Base-by-base conservation (phyloP, 2,888 invertebrate genomes). In the Cerastoderma edule region DNA sequence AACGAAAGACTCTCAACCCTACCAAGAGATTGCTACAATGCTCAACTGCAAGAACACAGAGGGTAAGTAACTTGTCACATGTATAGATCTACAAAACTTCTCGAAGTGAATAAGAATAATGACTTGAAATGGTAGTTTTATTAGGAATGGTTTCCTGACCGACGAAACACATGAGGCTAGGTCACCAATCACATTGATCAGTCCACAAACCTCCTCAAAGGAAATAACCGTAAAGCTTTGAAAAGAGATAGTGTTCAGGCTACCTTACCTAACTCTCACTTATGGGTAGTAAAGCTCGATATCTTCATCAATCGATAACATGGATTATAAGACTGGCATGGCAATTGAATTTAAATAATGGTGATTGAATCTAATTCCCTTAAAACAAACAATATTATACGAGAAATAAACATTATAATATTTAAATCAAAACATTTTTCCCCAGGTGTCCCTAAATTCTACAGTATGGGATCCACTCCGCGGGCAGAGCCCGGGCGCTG, bases 401-500 rank as follows among this genome's bases (percentile, higher is more conserved):
- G 39, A 39, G 8, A 39, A 8, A 39, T 39, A 8, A 16, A 10
- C 16, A 16, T 8, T 39, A 39, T 35, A 39, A 19, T 28, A 27
- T 27, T 13, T 46, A 46, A 22, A 22, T 10, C 39, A 10, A 10
- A 39, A 39, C 39, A 39, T n/a, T 22, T 24, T 27, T 0, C 53
- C 24, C 28, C 65, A 71, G 71, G 65, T 19, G n/a, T 30, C 6
- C 35, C 27, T 22, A 16, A 16, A 2, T 72, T 50, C 8, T 60
- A 30, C 13, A 32, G 16, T 44, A 57, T 60, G 22, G 72, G 72
- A 35, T 4, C 22, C 8, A 67, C 67, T 5, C 67, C 67, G 19
- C 46, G 60, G 19, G 67, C 67, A 8, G 46, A 60, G 35, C 50
- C 53, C 2, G 72, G 72, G 16, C 27, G 60, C 8, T 72, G 72